Base-by-base conservation (phyloP, 2,888 invertebrate genomes). In the Phyto melanocephala region DNA sequence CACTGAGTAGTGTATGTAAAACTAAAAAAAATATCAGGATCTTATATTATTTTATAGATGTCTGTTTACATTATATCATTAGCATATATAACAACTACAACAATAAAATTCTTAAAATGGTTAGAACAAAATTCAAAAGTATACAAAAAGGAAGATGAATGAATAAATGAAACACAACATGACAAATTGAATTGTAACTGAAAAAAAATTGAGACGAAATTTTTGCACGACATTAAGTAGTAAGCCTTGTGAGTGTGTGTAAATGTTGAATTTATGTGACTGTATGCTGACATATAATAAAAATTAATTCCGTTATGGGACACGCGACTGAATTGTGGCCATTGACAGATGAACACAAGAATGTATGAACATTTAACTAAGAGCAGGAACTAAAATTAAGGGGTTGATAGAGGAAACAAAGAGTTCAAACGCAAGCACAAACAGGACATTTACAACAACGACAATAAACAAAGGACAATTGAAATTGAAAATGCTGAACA, bases 281-380 rank as follows among this genome's bases (percentile, higher is more conserved):
- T 37, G 5, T 42, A 11, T 45, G 5, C 52, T 28, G 71, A 28
- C 33, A 72, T 76, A 80, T 71, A 80, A 74, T 68, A 72, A 68
- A 77, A 77, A 63, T 79, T 63, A 68, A 85, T 85, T 80, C 84
- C 70, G 68, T 76, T 84, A 76, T 84, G 85, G 86, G 86, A 84
- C 86, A 86, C 85, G 85, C 86, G 86, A 83, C 85, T 68, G 81
- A 83, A 85, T 79, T 80, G 84, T 76, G 84, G 50, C 82, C 75
- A 67, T 54, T 76, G 81, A 56, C 63, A 67, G 37, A 22, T 17
- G 72, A 54, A 58, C 15, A 3, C 28, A 28, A 5, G 15, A 28
- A 47, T 37, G 47, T 28, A 28, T 28, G 28, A 28, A 17, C 22
- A 5, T 22, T 20, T 22, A n/a, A 37, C 40, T 13, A 10, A 4